Evolutionary conservation across 2,113 vertebrate genomes (phyloP).

Genomic region (Callocephalon fimbriatum): DNA sequence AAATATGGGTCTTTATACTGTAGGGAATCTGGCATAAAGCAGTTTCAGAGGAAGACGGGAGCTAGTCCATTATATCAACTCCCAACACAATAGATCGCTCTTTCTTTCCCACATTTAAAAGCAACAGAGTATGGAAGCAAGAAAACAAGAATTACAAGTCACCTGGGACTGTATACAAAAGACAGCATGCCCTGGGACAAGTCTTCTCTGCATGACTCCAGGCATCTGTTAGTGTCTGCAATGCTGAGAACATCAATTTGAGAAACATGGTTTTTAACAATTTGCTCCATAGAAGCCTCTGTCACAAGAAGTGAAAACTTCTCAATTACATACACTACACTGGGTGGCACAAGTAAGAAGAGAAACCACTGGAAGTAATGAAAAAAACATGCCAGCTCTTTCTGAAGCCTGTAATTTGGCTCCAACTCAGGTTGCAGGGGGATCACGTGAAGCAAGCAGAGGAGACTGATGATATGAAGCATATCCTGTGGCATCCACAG

Average conservation of each 20-base stretch:
- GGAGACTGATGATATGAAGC: background rate
- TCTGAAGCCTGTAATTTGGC: background rate
- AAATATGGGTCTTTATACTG: background rate
- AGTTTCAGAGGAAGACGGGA: background rate
- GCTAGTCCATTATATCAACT: background rate
- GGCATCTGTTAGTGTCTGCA: background rate
- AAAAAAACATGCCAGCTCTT: background rate
- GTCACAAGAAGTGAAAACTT: background rate
- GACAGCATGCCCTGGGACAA: background rate
- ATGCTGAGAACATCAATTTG: background rate
- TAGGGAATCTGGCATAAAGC: background rate
- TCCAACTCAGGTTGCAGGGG: background rate
- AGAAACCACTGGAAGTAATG: background rate
- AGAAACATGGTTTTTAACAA: background rate
- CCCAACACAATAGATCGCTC: background rate
- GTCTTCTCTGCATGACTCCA: background rate
- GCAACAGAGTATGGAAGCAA: background rate
- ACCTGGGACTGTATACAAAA: background rate
- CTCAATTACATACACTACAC: background rate
- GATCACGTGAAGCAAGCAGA: background rate
- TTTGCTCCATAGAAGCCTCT: background rate
- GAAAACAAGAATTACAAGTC: background rate
- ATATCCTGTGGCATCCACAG: background rate
- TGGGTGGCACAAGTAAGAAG: background rate
- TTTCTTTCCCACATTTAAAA: background rate